These are phyloP conservation scores for Osmoderma eremita DNA, from an alignment of 2,888 invertebrate genomes.

Conservation along the genomic window DNA sequence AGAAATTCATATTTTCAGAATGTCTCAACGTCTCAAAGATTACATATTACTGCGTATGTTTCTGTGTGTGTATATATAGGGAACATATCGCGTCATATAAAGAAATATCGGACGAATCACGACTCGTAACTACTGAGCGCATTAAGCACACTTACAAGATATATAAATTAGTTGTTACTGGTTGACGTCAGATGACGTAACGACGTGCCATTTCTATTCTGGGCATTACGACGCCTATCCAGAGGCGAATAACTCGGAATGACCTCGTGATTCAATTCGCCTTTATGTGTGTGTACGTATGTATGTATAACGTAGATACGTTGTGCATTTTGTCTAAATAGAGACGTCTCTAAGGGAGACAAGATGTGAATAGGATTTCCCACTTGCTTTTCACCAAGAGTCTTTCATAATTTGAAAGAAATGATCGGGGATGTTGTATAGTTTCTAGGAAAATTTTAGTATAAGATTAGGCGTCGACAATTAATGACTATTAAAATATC, in stretches of 20 bases:
- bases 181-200: constrained; percentile 59
- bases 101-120: constrained; percentile 17
- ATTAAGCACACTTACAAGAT: constrained; percentile 32
- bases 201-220: constrained; percentile 61
- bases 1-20: no score
- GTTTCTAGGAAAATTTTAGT: background rate
- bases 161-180: constrained; percentile 54
- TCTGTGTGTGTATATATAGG: background rate
- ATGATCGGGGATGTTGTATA: background rate
- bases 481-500: no score
- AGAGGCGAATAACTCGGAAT: constrained; percentile 60
- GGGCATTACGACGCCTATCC: constrained; percentile 52
- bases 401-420: background rate
- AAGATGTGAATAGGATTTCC: no score
- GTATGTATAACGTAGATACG: no score
- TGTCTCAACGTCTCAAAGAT: background rate
- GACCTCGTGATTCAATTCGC: constrained; percentile 52
- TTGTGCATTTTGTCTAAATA: no score
- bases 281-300: constrained; percentile 2
- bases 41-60: background rate
- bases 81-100: constrained; percentile 1
- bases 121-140: background rate
- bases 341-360: background rate
- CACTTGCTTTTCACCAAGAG: constrained; percentile 13
- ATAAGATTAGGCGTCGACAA: background rate